phyloP scores from a whole-genome alignment of 1,140 invertebrate genomes.

The Bombus confusus region DNA sequence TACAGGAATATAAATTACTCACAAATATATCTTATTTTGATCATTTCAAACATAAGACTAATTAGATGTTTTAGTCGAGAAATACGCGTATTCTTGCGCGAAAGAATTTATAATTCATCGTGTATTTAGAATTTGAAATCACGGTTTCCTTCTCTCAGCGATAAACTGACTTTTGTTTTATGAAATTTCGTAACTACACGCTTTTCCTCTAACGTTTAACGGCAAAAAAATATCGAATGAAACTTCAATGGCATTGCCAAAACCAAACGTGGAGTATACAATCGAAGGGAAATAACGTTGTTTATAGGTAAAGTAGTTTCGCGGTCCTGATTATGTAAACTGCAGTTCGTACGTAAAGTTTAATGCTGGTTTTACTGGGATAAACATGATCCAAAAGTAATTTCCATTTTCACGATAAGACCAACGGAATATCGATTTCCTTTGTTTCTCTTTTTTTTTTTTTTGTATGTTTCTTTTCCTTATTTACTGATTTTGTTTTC shows the following conservation, averaged over 20 bases:
- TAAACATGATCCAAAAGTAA: slow-evolving; percentile 44
- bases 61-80: too few species aligned
- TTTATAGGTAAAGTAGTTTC: slow-evolving; percentile 30
- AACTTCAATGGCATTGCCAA: slow-evolving; percentile 5
- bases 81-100: too few species aligned
- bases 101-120: too few species aligned
- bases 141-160: background rate
- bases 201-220: too few species aligned
- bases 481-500: too few species aligned
- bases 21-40: too few species aligned
- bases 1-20: too few species aligned
- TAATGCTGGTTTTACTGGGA: slow-evolving; percentile 27
- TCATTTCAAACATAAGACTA: too few species aligned
- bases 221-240: background rate
- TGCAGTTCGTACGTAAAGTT: slow-evolving; percentile 47
- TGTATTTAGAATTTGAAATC: background rate
- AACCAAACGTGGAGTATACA: background rate
- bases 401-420: slow-evolving; percentile 36
- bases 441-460: too few species aligned
- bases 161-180: background rate
- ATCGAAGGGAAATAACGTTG: slow-evolving; percentile 30
- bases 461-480: background rate
- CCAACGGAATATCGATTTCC: slow-evolving; percentile 4
- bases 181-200: background rate
- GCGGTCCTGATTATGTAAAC: slow-evolving; percentile 43